Conservation (phyloP, 1,140 invertebrate species). For the Aphaenogaster floridana region DNA sequence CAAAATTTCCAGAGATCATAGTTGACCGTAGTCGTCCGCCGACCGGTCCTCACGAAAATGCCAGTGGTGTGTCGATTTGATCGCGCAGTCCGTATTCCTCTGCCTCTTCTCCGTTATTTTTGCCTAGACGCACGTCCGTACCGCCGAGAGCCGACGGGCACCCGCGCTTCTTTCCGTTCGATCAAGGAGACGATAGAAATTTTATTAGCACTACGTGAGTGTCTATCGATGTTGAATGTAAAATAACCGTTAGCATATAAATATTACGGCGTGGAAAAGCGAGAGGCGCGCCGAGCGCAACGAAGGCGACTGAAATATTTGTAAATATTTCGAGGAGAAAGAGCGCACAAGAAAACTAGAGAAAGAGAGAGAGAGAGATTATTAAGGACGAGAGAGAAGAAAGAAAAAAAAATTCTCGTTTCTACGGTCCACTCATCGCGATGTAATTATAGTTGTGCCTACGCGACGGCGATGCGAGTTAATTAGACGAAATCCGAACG, state of each 20-base stretch:
- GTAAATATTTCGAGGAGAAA: slow-evolving; percentile 72
- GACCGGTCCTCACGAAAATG: too few relatives aligned
- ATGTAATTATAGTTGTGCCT: slow-evolving; percentile 63
- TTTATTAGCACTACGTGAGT: slow-evolving; percentile 78
- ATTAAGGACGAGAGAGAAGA: slow-evolving; percentile 5
- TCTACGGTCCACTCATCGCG: slow-evolving; percentile 36
- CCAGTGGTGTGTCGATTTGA: background rate
- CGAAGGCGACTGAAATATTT: slow-evolving; percentile 59
- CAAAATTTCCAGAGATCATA: background rate
- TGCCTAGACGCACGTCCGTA: slow-evolving; percentile 1
- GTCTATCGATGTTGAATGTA: slow-evolving; percentile 83
- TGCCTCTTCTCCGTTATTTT: slow-evolving; percentile 10
- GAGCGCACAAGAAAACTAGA: slow-evolving; percentile 14
- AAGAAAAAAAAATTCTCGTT: slow-evolving; percentile 11
- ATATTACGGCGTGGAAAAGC: slow-evolving; percentile 69
- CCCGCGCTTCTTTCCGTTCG: background rate
- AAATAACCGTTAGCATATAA: slow-evolving; percentile 81
- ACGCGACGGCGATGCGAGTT: slow-evolving; percentile 15
- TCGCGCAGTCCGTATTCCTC: background rate
- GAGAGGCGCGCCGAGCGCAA: slow-evolving; percentile 2
- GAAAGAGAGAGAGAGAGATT: slow-evolving; percentile 39
- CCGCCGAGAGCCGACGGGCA: background rate
- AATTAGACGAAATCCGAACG: slow-evolving; percentile 21
- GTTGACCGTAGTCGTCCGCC: too few relatives aligned
- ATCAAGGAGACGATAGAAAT: slow-evolving; percentile 57